Evolutionary conservation across 1,140 invertebrate species (phyloP).

Genomic region (Panagrolaimus sp.): DNA sequence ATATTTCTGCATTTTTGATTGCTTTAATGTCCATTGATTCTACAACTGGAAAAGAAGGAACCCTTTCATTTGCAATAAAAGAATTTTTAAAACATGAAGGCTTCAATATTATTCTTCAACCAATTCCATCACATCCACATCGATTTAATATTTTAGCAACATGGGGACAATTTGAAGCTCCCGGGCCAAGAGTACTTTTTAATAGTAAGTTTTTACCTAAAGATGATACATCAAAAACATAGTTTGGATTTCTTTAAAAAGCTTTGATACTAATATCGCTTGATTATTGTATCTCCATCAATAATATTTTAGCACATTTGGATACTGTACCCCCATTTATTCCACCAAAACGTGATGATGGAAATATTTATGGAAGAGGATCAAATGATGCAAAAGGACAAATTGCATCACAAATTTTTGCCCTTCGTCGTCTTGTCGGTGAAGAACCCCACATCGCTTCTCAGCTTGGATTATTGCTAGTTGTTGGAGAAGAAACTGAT

Average conservation of each 20-base stretch:
- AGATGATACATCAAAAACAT: neutral
- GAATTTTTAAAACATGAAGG: constrained; percentile 33
- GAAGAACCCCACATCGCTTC: constrained; percentile 30
- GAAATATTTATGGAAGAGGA: constrained; percentile 41
- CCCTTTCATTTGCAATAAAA: constrained; percentile 28
- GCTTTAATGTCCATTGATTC: constrained; percentile 47
- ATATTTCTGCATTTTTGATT: constrained; percentile 31
- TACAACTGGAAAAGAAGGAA: constrained; percentile 47
- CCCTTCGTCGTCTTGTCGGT: constrained; percentile 26
- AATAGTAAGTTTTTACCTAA: constrained; percentile 19
- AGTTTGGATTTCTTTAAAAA: constrained; percentile 34
- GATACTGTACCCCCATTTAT: constrained; percentile 51
- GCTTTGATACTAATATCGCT: too few species aligned
- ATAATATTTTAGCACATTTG: constrained; percentile 28
- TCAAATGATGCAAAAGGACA: constrained; percentile 50
- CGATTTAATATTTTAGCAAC: constrained; percentile 39
- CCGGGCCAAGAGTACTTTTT: constrained; percentile 32
- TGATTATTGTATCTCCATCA: too few species aligned
- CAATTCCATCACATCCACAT: constrained; percentile 16
- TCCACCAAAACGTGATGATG: constrained; percentile 27
- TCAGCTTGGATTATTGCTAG: constrained; percentile 42
- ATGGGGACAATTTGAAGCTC: constrained; percentile 11
- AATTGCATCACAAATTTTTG: constrained; percentile 45
- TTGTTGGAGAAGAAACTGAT: constrained; percentile 51
- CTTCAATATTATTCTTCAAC: constrained; percentile 35